Evolutionary conservation across 2,888 invertebrate genomes (phyloP), one percentile per base, ranked within the genome.

Genomic region (Malthinus seriepunctatus): DNA sequence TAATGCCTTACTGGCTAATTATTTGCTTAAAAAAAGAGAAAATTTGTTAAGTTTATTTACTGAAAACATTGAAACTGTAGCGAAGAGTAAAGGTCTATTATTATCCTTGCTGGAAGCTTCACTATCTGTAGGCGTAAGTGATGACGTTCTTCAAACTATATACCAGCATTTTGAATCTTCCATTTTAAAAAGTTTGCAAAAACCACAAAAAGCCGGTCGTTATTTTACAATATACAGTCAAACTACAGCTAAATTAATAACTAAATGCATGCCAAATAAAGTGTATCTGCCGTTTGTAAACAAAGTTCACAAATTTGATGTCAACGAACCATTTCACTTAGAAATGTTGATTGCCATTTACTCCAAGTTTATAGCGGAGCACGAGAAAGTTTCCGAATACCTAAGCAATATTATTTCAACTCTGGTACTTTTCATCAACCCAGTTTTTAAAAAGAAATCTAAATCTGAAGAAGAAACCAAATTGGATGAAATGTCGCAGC

Each of bases 191-290:
- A 80, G 85, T 60, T 76, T 89, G 38, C 85, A 87, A 68, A 88
- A 88, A 70, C 89, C 88, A 0, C 86, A 87, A 61, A 89, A 89
- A 77, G 85, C 85, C 3, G 86, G 86, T 0, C 84, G 85, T 64
- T 83, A 88, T 49, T 87, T 88, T 64, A 78, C 84, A 39, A 82
- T 83, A 53, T 84, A 87, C 71, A 81, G 84, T 56, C 73, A 78
- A 51, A 83, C 86, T n/a, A 80, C 88, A 23, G 78, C 79, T 7
- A 81, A 82, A 64, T 73, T 91, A 44, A 82, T 90, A 35, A 75
- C 85, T 0, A 79, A 81, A 64, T 86, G 83, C 68, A 85, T 88
- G 84, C 80, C 83, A 0, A 62, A 78, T 8, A 79, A 83, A 10
- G 85, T 84, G 60, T 86, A 85, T 59, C 70, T 79, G 56, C 83